These are phyloP conservation scores for Hirtodrosophila duncani DNA, from an alignment of 2,888 invertebrate genomes.

Conservation along the genomic window DNA sequence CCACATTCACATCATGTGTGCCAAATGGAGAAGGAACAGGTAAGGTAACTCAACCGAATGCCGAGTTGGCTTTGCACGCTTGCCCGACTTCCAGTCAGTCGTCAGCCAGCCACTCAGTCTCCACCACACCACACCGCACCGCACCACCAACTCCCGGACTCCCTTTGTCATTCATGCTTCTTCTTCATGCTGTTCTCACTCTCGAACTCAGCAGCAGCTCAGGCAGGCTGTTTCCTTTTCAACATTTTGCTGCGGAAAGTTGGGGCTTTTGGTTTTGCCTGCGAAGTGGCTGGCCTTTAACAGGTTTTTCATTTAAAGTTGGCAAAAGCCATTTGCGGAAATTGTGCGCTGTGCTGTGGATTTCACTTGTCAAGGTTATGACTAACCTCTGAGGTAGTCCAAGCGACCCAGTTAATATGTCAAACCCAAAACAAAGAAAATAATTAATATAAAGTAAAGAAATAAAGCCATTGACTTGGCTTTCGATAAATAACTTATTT, in stretches of 20 bases:
- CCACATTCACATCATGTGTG: not conserved
- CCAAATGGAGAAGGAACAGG: constrained; percentile 15
- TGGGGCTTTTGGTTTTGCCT: constrained; percentile 37
- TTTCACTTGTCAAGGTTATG: constrained; percentile 67
- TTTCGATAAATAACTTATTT: too few relatives aligned
- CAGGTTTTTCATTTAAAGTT: constrained; percentile 69
- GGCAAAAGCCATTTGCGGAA: constrained; percentile 68
- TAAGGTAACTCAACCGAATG: constrained; percentile 11
- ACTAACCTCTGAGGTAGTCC: too few relatives aligned
- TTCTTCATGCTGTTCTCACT: too few relatives aligned
- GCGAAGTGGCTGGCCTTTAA: constrained; percentile 40
- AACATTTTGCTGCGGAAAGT: constrained; percentile 44
- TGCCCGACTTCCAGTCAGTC: constrained; percentile 13
- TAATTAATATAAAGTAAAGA: too few relatives aligned
- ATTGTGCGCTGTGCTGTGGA: constrained; percentile 59
- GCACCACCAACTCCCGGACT: too few relatives aligned
- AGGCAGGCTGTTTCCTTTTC: too few relatives aligned
- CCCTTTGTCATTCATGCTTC: too few relatives aligned
- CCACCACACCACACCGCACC: too few relatives aligned
- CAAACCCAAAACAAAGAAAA: not conserved
- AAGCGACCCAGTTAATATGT: constrained; percentile 29
- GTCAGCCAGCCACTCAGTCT: too few relatives aligned
- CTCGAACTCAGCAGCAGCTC: too few relatives aligned
- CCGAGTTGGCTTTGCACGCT: constrained; percentile 22
- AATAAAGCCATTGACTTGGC: constrained; percentile 13